Evolutionary conservation across 2,113 vertebrate genomes (phyloP), one percentile per base, ranked within the genome.

Genomic region (Hippopotamus amphibius): DNA sequence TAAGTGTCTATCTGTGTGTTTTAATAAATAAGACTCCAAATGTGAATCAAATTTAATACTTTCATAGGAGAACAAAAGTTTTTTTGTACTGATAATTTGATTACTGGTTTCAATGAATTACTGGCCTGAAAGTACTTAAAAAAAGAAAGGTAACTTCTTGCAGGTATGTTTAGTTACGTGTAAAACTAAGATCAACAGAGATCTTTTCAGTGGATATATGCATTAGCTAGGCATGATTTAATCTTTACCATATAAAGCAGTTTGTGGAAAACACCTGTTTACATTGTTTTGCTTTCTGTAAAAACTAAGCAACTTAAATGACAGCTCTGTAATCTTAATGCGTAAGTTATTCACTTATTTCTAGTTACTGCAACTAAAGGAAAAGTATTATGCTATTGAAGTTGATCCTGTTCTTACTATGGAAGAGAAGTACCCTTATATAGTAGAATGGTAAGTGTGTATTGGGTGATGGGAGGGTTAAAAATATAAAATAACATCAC

Each of bases 381-480:
- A 99, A 89, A 99, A 99, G 21, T 99, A 99, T 80, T 99, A 99
- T 37, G 99, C 99, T 84, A 99, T 99, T 95, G 99, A 99, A 98
- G 99, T 99, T 48, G 99, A 99, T 97, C 99, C 99, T 6, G 79
- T 98, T 26, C 99, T 99, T 95, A 99, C 99, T 19, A 98, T 99
- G 97, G 99, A 99, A 97, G 99, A 99, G 97, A 99, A 99, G 95
- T 99, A 99, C 79, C 99, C 99, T 0, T 99, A 99, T 79, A 99
- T 99, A 99, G 99, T 99, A 89, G 99, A 99, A 98, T 99, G 99
- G 99, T 99, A 97, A 99, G 99, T 98, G n/a, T 72, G 5, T 5
- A 63, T 22, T 7, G 4, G 43, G 83, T 17, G 33, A 14, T 13
- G 24, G 24, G 93, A 96, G n/a, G 28, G 16, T 41, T 26, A 81